Evolutionary conservation across 2,888 invertebrate species (phyloP), one percentile per base, ranked within the genome.

Genomic region (Phengaris alcon): DNA sequence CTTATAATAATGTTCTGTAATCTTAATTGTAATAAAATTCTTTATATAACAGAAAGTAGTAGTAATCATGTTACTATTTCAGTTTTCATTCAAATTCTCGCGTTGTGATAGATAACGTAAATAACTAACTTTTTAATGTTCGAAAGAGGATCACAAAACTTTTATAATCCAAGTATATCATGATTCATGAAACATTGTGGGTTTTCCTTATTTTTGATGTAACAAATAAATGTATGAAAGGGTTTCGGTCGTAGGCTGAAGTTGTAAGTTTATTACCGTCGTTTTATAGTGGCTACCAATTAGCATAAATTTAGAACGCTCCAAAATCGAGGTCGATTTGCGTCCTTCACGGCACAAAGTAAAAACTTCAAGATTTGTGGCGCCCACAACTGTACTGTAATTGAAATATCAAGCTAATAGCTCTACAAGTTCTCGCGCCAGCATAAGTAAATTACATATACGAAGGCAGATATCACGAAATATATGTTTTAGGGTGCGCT

Each of bases 181-280:
- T 64, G 12, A 64, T 10, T 64, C 64, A 64, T 64, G 35, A 64
- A 64, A 64, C 64, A 64, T 64, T 64, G 35, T 64, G 64, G 64
- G 35, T 64, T 64, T 64, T 64, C 64, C 64, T 64, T 64, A 35
- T 44, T 35, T 64, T 64, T 64, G 64, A 64, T 44, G 59, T 59
- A 22, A 64, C 64, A 64, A 64, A 64, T 64, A 64, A 64, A 64
- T 35, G 13, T 64, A 12, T 64, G 35, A 35, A 64, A 6, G 12
- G 6, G 6, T 64, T 13, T 59, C 22, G 22, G 59, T 59, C 59
- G 59, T 10, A n/a, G 22, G 5, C 52, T 52, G 10, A 52, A 35
- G 4, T 6, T 59, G 22, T 22, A 6, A 12, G 12, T 35, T 64
- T 13, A 13, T 64, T 64, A 4, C 2, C 59, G 59, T 59, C 22